Evolutionary conservation across 2,797 vertebrate species (phyloP).

Genomic region (Buceros bicornis): DNA sequence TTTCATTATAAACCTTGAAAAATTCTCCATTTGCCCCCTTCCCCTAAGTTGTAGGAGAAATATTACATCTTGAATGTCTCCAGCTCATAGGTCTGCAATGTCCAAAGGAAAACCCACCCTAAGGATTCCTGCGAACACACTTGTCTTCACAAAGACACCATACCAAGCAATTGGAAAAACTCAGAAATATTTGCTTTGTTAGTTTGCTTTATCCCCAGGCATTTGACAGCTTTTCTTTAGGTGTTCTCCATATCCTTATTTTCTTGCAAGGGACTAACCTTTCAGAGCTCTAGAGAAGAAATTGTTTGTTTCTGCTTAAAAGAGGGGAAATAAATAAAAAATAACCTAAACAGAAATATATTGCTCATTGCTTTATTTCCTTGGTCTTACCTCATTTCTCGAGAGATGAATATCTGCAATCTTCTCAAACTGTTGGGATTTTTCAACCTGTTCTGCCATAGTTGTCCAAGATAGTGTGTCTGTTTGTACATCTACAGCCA

Average conservation of each 20-base stretch:
- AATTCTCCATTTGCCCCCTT: not conserved
- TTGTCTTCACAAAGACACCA: not conserved
- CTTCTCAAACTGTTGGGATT: not conserved
- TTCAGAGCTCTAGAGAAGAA: slow-evolving; percentile 6
- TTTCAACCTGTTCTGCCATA: not conserved
- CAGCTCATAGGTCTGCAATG: not conserved
- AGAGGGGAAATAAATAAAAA: not conserved
- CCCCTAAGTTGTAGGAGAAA: not conserved
- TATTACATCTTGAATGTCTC: not conserved
- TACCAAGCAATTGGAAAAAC: not conserved
- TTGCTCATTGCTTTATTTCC: not conserved
- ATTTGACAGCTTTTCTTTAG: not conserved
- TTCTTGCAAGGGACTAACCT: slow-evolving; percentile 8
- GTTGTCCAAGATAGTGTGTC: not conserved
- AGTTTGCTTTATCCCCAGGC: not conserved
- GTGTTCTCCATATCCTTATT: not conserved
- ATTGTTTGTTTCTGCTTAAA: not conserved
- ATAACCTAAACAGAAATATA: not conserved
- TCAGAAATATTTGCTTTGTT: not conserved
- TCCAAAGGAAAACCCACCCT: not conserved
- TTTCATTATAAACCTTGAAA: not conserved
- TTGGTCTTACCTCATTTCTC: not conserved
- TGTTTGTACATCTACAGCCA: not conserved
- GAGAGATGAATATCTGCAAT: not conserved
- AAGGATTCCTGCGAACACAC: not conserved